phyloP scores from a whole-genome alignment of 2,797 vertebrate species.

The Chelmon rostratus region DNA sequence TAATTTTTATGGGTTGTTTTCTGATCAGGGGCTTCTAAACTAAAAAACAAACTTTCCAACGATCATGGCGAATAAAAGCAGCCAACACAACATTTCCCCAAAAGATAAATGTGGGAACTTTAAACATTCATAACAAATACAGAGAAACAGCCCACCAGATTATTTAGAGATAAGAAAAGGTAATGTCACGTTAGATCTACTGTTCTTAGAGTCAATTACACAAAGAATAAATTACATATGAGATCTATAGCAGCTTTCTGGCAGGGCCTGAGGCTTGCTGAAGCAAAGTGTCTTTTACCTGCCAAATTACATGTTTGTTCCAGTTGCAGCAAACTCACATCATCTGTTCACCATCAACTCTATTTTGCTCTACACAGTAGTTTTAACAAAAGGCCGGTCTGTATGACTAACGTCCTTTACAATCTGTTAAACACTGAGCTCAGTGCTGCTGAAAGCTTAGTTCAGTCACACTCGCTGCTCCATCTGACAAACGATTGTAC shows the following conservation, averaged over 20 bases:
- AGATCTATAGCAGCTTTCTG: slow-evolving; percentile 5
- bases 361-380: not conserved
- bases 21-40: not conserved
- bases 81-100: not conserved
- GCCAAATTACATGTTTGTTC: not conserved
- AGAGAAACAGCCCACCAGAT: not conserved
- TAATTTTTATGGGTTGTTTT: slow-evolving; percentile 10
- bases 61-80: slow-evolving; percentile 2
- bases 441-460: slow-evolving; percentile 19
- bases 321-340: slow-evolving; percentile 1
- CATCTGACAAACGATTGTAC: slow-evolving; percentile 7
- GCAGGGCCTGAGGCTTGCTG: slow-evolving; percentile 8
- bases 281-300: not conserved
- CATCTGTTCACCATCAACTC: not conserved
- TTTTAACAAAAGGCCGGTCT: slow-evolving; percentile 1
- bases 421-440: slow-evolving; percentile 6
- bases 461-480: slow-evolving; percentile 15
- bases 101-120: not conserved
- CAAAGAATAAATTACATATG: slow-evolving; percentile 1
- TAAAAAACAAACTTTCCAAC: not conserved
- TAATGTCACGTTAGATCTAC: not conserved
- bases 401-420: not conserved
- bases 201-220: not conserved
- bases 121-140: no score
- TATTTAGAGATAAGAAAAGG: not conserved